Base-by-base conservation (phyloP, 2,797 vertebrate genomes). In the Sorex maritimensis region DNA sequence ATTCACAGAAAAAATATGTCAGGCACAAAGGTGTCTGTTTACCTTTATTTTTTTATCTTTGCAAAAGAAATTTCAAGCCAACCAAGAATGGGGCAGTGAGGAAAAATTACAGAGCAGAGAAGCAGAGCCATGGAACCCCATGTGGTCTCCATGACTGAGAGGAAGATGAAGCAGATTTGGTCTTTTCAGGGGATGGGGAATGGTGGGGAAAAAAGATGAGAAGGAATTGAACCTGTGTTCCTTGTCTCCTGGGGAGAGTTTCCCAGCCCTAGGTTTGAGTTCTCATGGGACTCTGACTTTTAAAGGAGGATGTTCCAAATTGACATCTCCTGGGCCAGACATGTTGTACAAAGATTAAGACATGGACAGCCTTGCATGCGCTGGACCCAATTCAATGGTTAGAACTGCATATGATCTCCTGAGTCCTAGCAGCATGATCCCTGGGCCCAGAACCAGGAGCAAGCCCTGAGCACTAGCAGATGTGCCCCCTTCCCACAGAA, bases 31-130 rank as follows among this genome's bases (percentile, higher is more conserved):
- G 72, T 77, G 30, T 28, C 12, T 55, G 30, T 34, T 89, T 74
- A 68, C 44, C 28, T 67, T 84, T 77, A 4, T 23, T 74, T 80
- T 89, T 81, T 81, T 86, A 82, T 44, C 58, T 95, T 83, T 78
- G 34, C 87, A 86, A 69, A 93, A 61, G 69, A 38, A 7, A 82
- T 74, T 93, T 94, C 61, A 86, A 61, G 95, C 75, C 34, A 84
- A 82, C 69, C 81, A 82, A 77, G 55, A 5, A 75, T 65, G 28
- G 44, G 21, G 7, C 3, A 2, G 30, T 15, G 1, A 6, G 3
- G 6, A 19, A 19, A 34, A 13, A 30, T 26, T 19, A 4, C 49
- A 34, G 49, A n/a, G 15, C 67, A 69, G n/a, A 90, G 61, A 52
- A 44, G 38, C 52, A 84, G 1, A 72, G 24, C 24, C 1, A 0